Percentiles rank a stretch among this genome's conserved stretches.
Conservation (phyloP, 2,888 invertebrate genomes). For the Choreutis nemorana region DNA sequence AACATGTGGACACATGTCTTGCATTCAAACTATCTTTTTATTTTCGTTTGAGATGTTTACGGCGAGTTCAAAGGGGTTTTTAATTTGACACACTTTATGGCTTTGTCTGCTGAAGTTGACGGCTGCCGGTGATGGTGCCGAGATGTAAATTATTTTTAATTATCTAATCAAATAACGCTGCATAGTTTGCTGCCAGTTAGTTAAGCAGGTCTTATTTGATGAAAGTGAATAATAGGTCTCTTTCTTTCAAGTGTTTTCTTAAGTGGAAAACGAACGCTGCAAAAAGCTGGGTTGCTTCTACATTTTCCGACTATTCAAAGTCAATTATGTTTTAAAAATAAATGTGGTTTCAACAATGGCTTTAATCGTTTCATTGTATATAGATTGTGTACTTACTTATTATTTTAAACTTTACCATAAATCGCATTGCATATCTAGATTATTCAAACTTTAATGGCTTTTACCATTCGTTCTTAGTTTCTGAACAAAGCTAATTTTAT, state of each 20-base stretch:
- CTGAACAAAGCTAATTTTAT: constrained; percentile 14
- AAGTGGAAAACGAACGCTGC: constrained; percentile 3
- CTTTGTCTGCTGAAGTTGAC: constrained; percentile 36
- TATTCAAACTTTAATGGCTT: constrained; percentile 13
- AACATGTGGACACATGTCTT: constrained; percentile 57
- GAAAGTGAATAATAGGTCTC: background rate
- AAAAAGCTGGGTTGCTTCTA: constrained; percentile 1
- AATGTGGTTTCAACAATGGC: too few species aligned
- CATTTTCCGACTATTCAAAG: too few species aligned
- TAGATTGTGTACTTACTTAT: too few species aligned
- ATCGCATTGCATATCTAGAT: constrained; percentile 8
- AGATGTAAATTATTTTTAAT: constrained; percentile 21
- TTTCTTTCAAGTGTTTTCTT: background rate
- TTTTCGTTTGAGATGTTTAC: constrained; percentile 47
- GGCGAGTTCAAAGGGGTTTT: constrained; percentile 55
- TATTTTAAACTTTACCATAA: too few species aligned
- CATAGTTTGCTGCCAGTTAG: constrained; percentile 4
- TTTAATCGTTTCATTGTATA: too few species aligned
- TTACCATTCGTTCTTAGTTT: constrained; percentile 12
- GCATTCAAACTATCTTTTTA: constrained; percentile 46
- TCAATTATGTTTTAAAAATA: too few species aligned
- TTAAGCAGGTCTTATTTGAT: constrained; percentile 10
- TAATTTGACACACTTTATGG: constrained; percentile 60
- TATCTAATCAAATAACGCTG: constrained; percentile 18
- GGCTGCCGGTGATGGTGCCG: constrained; percentile 21